phyloP scores from a whole-genome alignment of 1,140 invertebrate genomes.

The Frieseomelitta varia region DNA sequence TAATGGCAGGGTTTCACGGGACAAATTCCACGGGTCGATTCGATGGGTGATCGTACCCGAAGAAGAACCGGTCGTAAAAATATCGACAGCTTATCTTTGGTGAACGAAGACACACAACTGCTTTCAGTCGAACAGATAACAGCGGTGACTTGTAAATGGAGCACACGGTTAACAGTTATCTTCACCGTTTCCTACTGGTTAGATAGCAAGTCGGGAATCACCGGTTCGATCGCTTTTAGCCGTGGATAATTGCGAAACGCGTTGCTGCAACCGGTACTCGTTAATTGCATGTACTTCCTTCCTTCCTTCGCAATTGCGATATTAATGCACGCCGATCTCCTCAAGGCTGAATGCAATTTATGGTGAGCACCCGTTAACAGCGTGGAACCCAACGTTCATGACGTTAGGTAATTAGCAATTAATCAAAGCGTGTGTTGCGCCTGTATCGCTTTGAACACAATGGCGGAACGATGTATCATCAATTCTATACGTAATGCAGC shows the following conservation, averaged over 20 bases:
- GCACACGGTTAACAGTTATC: neutral
- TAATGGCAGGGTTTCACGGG: neutral
- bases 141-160: slow-evolving; percentile 30
- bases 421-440: no score
- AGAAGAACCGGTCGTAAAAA: slow-evolving; percentile 25
- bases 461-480: neutral
- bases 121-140: slow-evolving; percentile 35
- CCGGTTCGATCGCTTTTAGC: no score
- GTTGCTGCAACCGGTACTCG: neutral
- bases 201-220: neutral
- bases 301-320: neutral
- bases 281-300: neutral
- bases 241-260: neutral
- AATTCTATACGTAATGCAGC: neutral
- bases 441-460: neutral
- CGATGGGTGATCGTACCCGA: slow-evolving; percentile 2
- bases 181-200: neutral
- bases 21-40: neutral
- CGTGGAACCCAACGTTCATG: neutral
- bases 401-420: neutral
- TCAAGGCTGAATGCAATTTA: neutral
- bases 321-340: neutral
- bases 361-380: neutral
- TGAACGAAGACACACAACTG: slow-evolving; percentile 25
- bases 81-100: slow-evolving; percentile 3